Evolutionary conservation across 1,140 invertebrate genomes (phyloP).

Genomic region (Onthophagus taurus): DNA sequence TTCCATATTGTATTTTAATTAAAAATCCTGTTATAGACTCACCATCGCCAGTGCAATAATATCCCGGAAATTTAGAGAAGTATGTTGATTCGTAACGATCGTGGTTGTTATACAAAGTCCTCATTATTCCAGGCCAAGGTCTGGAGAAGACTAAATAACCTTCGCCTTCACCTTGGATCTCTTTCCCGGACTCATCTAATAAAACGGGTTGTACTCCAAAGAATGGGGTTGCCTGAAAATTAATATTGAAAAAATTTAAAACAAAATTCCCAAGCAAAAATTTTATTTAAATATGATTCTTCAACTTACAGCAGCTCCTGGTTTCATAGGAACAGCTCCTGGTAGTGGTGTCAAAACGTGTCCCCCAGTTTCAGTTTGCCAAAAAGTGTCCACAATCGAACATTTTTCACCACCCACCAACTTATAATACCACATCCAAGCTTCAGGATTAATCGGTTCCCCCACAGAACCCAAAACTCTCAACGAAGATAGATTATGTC

Average conservation of each 20-base stretch:
- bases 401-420: conserved; percentile 71
- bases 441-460: conserved; percentile 96
- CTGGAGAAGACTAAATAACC: conserved; percentile 88
- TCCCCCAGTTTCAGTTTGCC: conserved; percentile 97
- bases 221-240: conserved; percentile 85
- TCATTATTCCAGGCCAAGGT: conserved; percentile 97
- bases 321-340: conserved; percentile 91
- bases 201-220: conserved; percentile 88
- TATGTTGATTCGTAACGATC: conserved; percentile 89
- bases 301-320: conserved; percentile 82
- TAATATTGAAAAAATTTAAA: conserved; percentile 2
- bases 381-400: conserved; percentile 96
- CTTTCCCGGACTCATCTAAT: conserved; percentile 77
- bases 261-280: too few relatives aligned
- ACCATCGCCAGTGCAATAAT: conserved; percentile 97
- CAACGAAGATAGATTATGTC: conserved; percentile 52
- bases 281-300: conserved; percentile 1
- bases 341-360: conserved; percentile 92
- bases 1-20: neutral
- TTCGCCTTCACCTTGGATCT: conserved; percentile 81
- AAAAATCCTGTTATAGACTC: conserved; percentile 32
- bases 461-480: conserved; percentile 90
- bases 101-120: conserved; percentile 86
- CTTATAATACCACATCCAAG: conserved; percentile 95
- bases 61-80: conserved; percentile 91